Conservation (phyloP, 2,797 vertebrate genomes). For the Parauchenoglanis punctatus region DNA sequence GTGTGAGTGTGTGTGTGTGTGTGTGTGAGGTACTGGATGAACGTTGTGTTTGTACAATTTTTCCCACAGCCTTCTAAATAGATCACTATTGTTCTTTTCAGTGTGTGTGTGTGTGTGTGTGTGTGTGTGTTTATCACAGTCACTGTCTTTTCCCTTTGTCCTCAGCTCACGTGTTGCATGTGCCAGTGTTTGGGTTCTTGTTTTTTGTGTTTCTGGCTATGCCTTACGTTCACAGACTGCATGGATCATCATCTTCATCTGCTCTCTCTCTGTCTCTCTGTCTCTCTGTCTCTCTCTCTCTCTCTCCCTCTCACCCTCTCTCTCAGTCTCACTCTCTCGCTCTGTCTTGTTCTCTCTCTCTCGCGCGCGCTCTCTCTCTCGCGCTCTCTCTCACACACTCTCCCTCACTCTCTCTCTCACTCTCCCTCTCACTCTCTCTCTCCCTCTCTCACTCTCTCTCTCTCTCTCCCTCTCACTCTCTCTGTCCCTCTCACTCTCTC, state of each 20-base stretch:
- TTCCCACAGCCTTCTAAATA: slow-evolving; percentile 59
- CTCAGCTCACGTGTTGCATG: background rate
- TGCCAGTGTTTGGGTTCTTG: slow-evolving; percentile 25
- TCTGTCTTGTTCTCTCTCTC: too few species aligned
- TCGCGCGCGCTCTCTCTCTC: too few species aligned
- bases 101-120: slow-evolving; percentile 13
- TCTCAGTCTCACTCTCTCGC: too few species aligned
- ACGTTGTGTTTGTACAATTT: slow-evolving; percentile 37
- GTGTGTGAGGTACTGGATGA: slow-evolving; percentile 14
- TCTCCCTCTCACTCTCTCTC: background rate
- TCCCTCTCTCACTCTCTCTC: background rate
- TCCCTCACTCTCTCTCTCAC: too few species aligned
- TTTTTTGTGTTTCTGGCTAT: slow-evolving; percentile 2
- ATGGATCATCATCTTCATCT: background rate
- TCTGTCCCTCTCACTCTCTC: background rate
- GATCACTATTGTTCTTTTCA: slow-evolving; percentile 54
- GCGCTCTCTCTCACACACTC: too few species aligned
- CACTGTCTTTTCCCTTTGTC: slow-evolving; percentile 15
- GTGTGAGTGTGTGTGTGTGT: slow-evolving; percentile 6
- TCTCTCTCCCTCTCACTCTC: background rate
- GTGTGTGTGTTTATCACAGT: background rate
- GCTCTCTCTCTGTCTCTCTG: slow-evolving; percentile 15
- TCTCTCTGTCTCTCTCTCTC: background rate
- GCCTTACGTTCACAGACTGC: background rate
- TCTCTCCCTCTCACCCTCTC: too few species aligned